Conservation (phyloP, 2,888 invertebrate species). For the Pseudococcus longispinus region DNA sequence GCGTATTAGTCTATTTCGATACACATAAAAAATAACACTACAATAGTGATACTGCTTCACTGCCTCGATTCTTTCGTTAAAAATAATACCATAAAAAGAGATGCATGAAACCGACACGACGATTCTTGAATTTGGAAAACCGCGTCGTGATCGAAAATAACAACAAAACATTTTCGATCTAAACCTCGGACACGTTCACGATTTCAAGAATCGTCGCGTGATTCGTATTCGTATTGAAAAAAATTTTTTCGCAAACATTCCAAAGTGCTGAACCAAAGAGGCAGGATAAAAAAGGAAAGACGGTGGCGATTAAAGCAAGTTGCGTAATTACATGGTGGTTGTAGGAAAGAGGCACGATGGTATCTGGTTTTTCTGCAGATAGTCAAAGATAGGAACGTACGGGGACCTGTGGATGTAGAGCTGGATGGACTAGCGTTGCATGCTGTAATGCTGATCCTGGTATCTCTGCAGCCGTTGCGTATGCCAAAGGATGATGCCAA, state of each 20-base stretch:
- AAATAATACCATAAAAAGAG: background rate
- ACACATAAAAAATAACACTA: conserved; percentile 6
- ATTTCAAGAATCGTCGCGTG: background rate
- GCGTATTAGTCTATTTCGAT: conserved; percentile 15
- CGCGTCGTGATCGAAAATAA: background rate
- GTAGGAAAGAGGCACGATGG: conserved; percentile 59
- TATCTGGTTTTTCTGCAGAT: conserved; percentile 71
- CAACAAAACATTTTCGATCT: background rate
- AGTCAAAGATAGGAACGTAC: conserved; percentile 97
- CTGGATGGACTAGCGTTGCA: conserved; percentile 92
- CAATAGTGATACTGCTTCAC: conserved; percentile 25
- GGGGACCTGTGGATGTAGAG: conserved; percentile 96
- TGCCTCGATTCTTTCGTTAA: background rate
- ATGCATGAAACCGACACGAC: background rate
- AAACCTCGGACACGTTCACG: background rate
- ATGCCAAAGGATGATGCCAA: conserved; percentile 90
- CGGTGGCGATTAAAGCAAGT: conserved; percentile 54
- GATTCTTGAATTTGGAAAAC: background rate
- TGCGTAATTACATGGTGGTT: conserved; percentile 61
- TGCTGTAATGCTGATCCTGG: conserved; percentile 83
- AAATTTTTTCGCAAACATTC: background rate
- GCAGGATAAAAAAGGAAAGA: conserved; percentile 48
- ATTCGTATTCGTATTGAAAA: too few relatives aligned
- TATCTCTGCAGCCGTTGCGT: conserved; percentile 79
- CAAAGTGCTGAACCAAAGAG: conserved; percentile 10